phyloP scores from a whole-genome alignment of 2,797 vertebrate species.

The Dicrostonyx torquatus region DNA sequence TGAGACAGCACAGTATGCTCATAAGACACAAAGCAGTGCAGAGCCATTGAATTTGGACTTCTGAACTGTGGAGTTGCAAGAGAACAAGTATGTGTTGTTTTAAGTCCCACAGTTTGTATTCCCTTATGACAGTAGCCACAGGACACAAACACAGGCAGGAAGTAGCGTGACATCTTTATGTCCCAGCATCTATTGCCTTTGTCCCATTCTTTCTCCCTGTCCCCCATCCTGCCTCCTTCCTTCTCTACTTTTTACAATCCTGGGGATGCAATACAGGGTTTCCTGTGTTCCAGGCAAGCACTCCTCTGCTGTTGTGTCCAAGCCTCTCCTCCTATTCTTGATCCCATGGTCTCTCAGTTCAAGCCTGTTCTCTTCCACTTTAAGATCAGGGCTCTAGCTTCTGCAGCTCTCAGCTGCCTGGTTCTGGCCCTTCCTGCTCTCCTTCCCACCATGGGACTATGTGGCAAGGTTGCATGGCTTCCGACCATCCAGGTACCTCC shows the following conservation, averaged over 20 bases:
- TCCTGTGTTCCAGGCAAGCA: not conserved
- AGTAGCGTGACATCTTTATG: not conserved
- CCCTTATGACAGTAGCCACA: no score
- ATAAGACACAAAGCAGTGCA: accelerated
- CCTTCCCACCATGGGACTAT: not conserved
- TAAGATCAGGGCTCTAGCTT: not conserved
- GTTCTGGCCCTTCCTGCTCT: not conserved
- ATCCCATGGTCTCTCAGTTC: not conserved
- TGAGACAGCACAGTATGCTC: not conserved
- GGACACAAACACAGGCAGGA: not conserved
- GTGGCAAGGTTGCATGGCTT: not conserved
- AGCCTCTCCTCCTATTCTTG: not conserved
- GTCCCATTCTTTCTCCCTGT: not conserved
- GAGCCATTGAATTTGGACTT: accelerated
- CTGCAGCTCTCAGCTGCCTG: not conserved
- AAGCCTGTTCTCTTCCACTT: not conserved
- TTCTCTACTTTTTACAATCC: not conserved
- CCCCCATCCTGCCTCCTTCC: not conserved
- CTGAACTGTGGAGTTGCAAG: accelerated
- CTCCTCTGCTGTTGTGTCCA: no score
- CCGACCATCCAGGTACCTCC: not conserved
- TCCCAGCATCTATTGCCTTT: not conserved
- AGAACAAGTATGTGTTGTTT: accelerated
- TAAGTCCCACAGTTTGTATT: accelerated
- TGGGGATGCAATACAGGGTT: not conserved